Base-by-base conservation (phyloP, 2,113 vertebrate genomes). In the Boleophthalmus pectinirostris region DNA sequence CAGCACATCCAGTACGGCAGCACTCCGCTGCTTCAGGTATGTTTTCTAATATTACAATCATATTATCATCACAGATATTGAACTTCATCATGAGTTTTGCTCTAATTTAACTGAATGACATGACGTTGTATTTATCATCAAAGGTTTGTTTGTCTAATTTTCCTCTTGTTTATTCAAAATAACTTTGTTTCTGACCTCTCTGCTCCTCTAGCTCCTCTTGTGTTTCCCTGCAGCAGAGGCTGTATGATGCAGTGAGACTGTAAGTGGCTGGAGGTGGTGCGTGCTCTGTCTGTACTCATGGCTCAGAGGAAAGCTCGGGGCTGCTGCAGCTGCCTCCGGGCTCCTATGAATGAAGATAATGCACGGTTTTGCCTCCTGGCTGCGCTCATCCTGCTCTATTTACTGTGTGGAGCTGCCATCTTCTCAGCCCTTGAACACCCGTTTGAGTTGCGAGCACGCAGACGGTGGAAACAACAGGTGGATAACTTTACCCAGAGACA, bases 331-430 rank as follows among this genome's bases (percentile, higher is more conserved):
- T 91, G 91, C 84, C 88, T 89, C 58, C 83, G 88, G 73, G 81
- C 85, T 1, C 87, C 89, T 71, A 71, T 94, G 83, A 94, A 94
- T 10, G 90, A 94, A 72, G 94, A 95, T 86, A 95, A 93, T 33
- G 94, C 93, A 74, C 93, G 94, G 60, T 94, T 95, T 75, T 92
- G 90, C 79, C 81, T 95, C 77, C 86, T 95, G 83, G 94, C 93
- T 0, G 86, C 72, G 20, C 82, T 95, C 75, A 94, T 95, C 82
- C 77, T 94, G 18, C 88, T 92, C 57, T 95, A 95, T 88, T 67
- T 95, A 69, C 25, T 94, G 74, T 94, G 91, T 12, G 94, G 94
- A 0, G 94, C 94, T 0, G 87, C 93, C 64, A 91, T 94, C 81
- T 94, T 94, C 88, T 94, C 94, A 0, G 91, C 90, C 16, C 84